Evolutionary conservation across 1,140 invertebrate species (phyloP).

Genomic region (Scaptodrosophila lebanonensis): DNA sequence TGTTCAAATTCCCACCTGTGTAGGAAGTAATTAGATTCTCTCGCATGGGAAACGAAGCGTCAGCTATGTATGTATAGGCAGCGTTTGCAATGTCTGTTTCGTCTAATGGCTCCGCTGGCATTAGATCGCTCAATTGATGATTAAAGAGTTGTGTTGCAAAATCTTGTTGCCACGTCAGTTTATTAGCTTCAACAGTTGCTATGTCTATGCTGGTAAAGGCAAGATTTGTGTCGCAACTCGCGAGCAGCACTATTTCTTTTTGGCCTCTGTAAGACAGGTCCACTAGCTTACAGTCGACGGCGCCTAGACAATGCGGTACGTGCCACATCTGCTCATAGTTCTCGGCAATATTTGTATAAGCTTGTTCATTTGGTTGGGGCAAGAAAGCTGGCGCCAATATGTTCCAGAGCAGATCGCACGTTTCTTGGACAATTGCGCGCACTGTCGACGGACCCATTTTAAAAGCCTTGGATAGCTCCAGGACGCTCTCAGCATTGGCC

Average conservation of each 20-base stretch:
- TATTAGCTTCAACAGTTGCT: background rate
- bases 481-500: background rate
- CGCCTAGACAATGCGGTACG: constrained; percentile 10
- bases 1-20: background rate
- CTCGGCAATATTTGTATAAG: background rate
- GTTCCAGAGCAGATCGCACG: constrained; percentile 7
- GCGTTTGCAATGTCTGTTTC: background rate
- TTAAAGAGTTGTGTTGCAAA: constrained; percentile 2
- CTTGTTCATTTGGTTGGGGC: background rate
- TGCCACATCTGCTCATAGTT: background rate
- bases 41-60: background rate
- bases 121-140: background rate
- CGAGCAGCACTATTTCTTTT: constrained; percentile 1
- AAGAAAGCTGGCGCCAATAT: constrained; percentile 1
- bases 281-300: constrained; percentile 5
- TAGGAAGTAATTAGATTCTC: constrained; percentile 1
- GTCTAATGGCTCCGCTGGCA: background rate
- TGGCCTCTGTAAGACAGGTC: constrained; percentile 5
- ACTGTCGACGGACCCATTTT: constrained; percentile 21
- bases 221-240: constrained; percentile 9
- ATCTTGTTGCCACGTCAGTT: constrained; percentile 5
- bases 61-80: constrained; percentile 4
- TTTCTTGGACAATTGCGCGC: constrained; percentile 12
- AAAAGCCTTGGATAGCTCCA: background rate
- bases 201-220: constrained; percentile 10